Evolutionary conservation across 1,140 invertebrate species (phyloP), one percentile per base, ranked within the genome.

Genomic region (Liolophura sinensis): DNA sequence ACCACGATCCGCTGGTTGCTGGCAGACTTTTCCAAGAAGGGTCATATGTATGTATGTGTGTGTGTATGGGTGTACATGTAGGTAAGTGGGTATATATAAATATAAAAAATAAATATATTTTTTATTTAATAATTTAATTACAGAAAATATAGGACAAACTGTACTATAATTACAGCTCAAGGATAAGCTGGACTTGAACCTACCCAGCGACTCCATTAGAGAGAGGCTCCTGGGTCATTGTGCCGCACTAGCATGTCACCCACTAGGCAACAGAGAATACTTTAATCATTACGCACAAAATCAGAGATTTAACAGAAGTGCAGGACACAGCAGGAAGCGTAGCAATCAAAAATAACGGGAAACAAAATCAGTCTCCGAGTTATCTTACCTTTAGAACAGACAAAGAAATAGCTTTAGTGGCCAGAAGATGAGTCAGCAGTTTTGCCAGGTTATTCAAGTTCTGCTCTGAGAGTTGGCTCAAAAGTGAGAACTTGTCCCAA

Each of bases 401-500:
- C 14, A 98, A 82, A 6, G 92, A 88, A 40, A 97, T 78, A 11
- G 90, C 90, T 71, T 92, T 90, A 65, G 91, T 89, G 27, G 91
- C 84, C 49, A 98, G 90, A n/a, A 97, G 85, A 82, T 94, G 89
- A 31, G 89, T 89, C 3, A 96, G 81, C 52, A 97, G 89, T 77
- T 90, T 88, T 1, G 92, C 92, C 61, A 98, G 84, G 83, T 96
- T 95, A 0, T 87, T 86, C 46, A 92, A 80, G 77, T 91, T 89
- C 16, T 85, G 82, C 54, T 87, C 85, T 0, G 87, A 87, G 25
- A 91, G 86, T 27, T 85, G 85, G 15, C 89, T 85, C 20, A 98
- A 80, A 54, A 92, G 90, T 80, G 96, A 95, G 20, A 98, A 89
- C 80, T 92, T 92, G 84, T 98, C 96, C 96, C 96, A 98, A 11